Percentiles rank a stretch among this genome's conserved stretches.
phyloP scores from a whole-genome alignment of 2,797 vertebrate species.

The Halcyon badia region DNA sequence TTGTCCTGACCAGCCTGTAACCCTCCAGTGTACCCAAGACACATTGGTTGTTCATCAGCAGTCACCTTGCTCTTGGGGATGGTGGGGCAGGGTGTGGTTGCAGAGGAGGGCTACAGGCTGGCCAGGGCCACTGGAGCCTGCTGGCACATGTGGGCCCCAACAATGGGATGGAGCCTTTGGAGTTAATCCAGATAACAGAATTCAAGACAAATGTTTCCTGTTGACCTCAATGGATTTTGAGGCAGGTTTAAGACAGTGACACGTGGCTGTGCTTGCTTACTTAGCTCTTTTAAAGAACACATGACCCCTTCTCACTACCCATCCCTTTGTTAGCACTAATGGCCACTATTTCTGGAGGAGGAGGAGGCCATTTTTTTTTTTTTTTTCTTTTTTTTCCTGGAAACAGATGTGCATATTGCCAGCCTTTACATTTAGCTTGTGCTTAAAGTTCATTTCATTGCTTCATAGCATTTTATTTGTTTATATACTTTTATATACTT shows the following conservation, averaged over 20 bases:
- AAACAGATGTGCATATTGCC: rapidly evolving
- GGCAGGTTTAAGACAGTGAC: neutral
- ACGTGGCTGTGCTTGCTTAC: neutral
- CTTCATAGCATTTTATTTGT: neutral
- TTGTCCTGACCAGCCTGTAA: neutral
- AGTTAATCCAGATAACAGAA: neutral
- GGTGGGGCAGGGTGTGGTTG: rapidly evolving
- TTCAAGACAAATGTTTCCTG: neutral
- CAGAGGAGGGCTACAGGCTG: neutral
- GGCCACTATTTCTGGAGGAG: neutral
- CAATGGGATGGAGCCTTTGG: rapidly evolving
- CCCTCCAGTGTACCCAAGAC: neutral
- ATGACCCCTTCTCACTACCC: rapidly evolving
- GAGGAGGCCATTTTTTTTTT: neutral
- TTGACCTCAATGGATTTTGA: neutral
- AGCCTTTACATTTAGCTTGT: neutral
- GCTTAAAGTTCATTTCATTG: neutral
- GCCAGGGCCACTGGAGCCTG: neutral
- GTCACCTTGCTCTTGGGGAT: rapidly evolving
- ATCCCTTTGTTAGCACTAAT: neutral
- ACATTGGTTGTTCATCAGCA: rapidly evolving
- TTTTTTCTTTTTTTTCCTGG: neutral
- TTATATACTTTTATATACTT: neutral
- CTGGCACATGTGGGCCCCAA: rapidly evolving
- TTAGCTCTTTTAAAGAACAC: neutral